Conservation (phyloP, 2,113 vertebrate species). For the Syngnathus scovelli region DNA sequence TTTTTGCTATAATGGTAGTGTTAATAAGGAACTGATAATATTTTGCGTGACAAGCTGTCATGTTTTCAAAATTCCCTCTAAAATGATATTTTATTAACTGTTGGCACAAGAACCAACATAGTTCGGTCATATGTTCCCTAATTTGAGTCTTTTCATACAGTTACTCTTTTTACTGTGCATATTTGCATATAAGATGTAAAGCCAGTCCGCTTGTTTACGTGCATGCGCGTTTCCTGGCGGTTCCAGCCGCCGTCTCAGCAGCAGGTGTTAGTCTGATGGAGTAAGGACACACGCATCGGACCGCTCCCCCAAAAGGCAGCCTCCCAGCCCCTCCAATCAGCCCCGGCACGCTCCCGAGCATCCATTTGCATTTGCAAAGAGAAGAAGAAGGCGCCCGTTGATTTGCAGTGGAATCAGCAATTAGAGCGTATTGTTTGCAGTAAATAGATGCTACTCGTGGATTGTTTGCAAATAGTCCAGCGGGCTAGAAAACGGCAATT, state of each 20-base stretch:
- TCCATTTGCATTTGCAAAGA: constrained; percentile 74
- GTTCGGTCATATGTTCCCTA: neutral
- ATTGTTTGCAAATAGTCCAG: constrained; percentile 74
- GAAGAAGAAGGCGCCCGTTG: constrained; percentile 56
- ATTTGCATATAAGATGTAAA: constrained; percentile 3
- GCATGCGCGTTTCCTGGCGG: neutral
- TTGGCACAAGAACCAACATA: neutral
- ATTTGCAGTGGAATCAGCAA: constrained; percentile 74
- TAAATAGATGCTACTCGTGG: constrained; percentile 71
- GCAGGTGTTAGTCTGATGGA: constrained; percentile 74
- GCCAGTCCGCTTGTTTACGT: neutral
- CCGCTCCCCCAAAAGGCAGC: constrained; percentile 20
- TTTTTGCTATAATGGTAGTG: too few relatives aligned
- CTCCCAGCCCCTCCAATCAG: constrained; percentile 70
- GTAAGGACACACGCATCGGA: constrained; percentile 54
- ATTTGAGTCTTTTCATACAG: neutral
- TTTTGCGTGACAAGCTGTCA: too few relatives aligned
- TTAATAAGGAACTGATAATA: too few relatives aligned
- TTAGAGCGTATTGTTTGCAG: constrained; percentile 75
- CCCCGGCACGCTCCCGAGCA: constrained; percentile 51
- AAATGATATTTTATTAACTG: too few relatives aligned
- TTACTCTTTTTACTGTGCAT: neutral
- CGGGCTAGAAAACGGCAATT: constrained; percentile 60
- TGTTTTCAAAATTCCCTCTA: too few relatives aligned
- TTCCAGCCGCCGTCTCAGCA: constrained; percentile 61